These are phyloP conservation scores for Alouatta palliata DNA, from an alignment of 2,113 vertebrate species.

Conservation along the genomic window DNA sequence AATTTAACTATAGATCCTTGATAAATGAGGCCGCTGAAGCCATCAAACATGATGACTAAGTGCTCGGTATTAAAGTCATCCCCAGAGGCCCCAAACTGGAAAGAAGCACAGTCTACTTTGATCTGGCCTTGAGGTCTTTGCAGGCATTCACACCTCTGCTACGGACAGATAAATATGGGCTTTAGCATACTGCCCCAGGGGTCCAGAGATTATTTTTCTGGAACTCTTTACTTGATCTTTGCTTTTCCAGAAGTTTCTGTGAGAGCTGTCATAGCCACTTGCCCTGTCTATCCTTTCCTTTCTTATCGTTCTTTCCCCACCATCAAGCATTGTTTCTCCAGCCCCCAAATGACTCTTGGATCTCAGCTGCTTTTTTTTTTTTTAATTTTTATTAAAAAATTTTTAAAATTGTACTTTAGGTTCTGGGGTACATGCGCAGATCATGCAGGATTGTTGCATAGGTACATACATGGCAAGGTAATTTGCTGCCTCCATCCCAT, in stretches of 20 bases:
- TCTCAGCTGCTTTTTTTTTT: neutral
- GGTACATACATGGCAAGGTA: too few species aligned
- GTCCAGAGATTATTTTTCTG: neutral
- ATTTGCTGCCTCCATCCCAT: too few species aligned
- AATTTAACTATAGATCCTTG: conserved; percentile 87
- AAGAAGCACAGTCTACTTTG: conserved; percentile 72
- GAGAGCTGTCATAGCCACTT: neutral
- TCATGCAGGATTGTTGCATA: too few species aligned
- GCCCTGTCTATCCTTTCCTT: neutral
- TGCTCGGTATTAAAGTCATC: conserved; percentile 82
- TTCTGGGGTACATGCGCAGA: too few species aligned
- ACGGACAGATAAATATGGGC: conserved; percentile 37
- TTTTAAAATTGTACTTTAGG: too few species aligned
- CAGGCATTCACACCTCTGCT: conserved; percentile 43
- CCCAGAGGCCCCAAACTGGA: conserved; percentile 71
- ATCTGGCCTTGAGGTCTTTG: conserved; percentile 72
- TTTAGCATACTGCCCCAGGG: neutral
- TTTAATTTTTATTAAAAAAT: too few species aligned
- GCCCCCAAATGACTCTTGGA: neutral
- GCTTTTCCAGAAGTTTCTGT: conserved; percentile 36
- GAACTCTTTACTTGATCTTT: conserved; percentile 34
- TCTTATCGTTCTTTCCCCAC: neutral
- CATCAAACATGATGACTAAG: conserved; percentile 86
- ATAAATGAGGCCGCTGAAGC: conserved; percentile 83
- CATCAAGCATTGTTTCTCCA: neutral